phyloP scores from a whole-genome alignment of 2,888 invertebrate genomes.

The Salpingus planirostris region DNA sequence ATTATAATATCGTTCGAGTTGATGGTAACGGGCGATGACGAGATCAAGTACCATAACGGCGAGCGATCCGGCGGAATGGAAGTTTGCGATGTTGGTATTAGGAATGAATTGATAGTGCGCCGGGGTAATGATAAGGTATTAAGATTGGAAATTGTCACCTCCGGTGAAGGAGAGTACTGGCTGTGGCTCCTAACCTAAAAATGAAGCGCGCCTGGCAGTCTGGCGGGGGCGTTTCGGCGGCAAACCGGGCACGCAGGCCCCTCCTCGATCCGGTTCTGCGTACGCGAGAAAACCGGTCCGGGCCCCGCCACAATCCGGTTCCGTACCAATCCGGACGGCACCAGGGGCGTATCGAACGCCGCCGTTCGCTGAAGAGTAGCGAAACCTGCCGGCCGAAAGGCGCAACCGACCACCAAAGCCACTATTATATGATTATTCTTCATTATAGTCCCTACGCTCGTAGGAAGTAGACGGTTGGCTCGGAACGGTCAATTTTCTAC shows the following conservation, averaged over 20 bases:
- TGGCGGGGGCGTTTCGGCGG: slow-evolving; percentile 30
- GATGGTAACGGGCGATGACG: too few relatives aligned
- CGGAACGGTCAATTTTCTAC: slow-evolving; percentile 41
- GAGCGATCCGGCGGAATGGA: too few relatives aligned
- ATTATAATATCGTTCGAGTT: slow-evolving; percentile 16
- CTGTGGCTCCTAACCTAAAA: slow-evolving; percentile 39
- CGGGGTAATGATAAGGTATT: too few relatives aligned
- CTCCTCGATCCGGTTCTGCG: slow-evolving; percentile 22
- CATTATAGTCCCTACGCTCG: slow-evolving; percentile 46
- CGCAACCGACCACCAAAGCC: slow-evolving; percentile 38
- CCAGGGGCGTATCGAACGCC: slow-evolving; percentile 23
- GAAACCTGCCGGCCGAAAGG: slow-evolving; percentile 38
- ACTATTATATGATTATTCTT: slow-evolving; percentile 47
- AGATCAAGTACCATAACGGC: too few relatives aligned
- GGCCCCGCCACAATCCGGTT: slow-evolving; percentile 16
- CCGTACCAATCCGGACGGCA: slow-evolving; percentile 25
- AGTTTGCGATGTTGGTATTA: too few relatives aligned
- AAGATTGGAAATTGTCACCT: too few relatives aligned
- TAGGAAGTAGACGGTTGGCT: slow-evolving; percentile 44
- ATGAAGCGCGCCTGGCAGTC: slow-evolving; percentile 40
- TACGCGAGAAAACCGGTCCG: slow-evolving; percentile 29
- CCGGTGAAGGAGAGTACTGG: too few relatives aligned
- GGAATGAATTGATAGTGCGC: too few relatives aligned
- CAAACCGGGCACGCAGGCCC: slow-evolving; percentile 17
- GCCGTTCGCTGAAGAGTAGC: slow-evolving; percentile 37